These are phyloP conservation scores for Tapera naevia DNA, from an alignment of 2,797 vertebrate species.

Conservation along the genomic window DNA sequence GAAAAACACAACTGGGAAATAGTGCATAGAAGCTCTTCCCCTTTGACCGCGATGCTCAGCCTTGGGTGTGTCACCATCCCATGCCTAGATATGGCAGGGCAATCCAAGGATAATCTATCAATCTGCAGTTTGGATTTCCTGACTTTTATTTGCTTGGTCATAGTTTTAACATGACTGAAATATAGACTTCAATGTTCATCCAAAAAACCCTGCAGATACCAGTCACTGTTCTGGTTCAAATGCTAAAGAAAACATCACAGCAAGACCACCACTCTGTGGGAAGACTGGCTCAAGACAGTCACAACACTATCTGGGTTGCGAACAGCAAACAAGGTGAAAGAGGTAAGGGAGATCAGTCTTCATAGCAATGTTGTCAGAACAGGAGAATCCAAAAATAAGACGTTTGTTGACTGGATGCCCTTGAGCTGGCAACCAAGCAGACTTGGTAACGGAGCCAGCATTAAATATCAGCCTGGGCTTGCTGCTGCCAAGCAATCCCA, in stretches of 20 bases:
- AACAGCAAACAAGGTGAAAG: slow-evolving; percentile 75
- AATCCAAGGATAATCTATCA: slow-evolving; percentile 36
- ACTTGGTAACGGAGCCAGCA: slow-evolving; percentile 34
- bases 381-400: slow-evolving; percentile 75
- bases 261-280: background rate
- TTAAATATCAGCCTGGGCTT: slow-evolving; percentile 54
- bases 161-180: slow-evolving; percentile 59
- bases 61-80: background rate
- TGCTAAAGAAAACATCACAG: slow-evolving; percentile 60
- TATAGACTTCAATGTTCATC: slow-evolving; percentile 30
- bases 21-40: background rate
- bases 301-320: background rate
- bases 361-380: slow-evolving; percentile 35
- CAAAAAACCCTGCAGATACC: background rate
- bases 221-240: slow-evolving; percentile 49
- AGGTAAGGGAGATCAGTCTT: slow-evolving; percentile 66
- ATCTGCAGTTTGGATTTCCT: slow-evolving; percentile 53
- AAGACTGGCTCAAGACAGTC: slow-evolving; percentile 37
- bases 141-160: slow-evolving; percentile 36
- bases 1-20: background rate
- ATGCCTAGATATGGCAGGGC: background rate
- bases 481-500: slow-evolving; percentile 50
- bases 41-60: accelerated
- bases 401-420: slow-evolving; percentile 68
- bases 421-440: slow-evolving; percentile 69